Evolutionary conservation across 2,888 invertebrate species (phyloP), one percentile per base, ranked within the genome.

Genomic region (Mythimna impura): DNA sequence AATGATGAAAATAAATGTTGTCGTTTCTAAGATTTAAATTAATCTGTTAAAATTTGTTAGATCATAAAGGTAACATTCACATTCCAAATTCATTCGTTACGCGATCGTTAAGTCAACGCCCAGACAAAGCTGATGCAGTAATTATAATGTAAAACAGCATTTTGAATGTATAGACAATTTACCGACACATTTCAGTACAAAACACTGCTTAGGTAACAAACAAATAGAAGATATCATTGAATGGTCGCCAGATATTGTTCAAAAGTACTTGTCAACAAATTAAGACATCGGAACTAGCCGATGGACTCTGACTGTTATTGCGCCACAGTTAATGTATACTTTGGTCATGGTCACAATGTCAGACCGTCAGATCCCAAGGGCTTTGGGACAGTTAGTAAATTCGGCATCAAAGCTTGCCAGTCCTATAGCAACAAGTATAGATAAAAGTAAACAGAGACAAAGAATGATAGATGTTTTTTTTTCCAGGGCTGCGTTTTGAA

Each of bases 391-490:
- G 34, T 66, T 64, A 22, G 58, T 10, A 70, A 80, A 66, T 63
- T 76, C 57, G 62, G 22, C 68, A 69, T 60, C n/a, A 47, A 40
- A 60, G 34, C 55, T 69, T 76, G 61, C 9, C 62, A 60, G 69
- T 50, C 64, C 25, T 61, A 52, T 71, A 50, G 58, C 69, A 82
- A 79, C 69, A 82, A 78, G 73, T 71, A 66, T 73, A 76, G 43
- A 61, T 36, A 80, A 63, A 70, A 64, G 60, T n/a, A 71, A 81
- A 52, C 43, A 58, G 55, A 79, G 79, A 72, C 76, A 79, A 76
- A 82, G 66, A 76, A 82, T 85, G 80, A 83, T 82, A 71, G 80
- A 83, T 82, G 66, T 14, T 43, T 81, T 80, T 72, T 71, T 75
- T 58, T 30, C 30, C 62, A 71, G 62, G 61, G 60, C 78, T 69